Conservation (phyloP, 2,888 invertebrate species). For the Rhabditoides inermis region DNA sequence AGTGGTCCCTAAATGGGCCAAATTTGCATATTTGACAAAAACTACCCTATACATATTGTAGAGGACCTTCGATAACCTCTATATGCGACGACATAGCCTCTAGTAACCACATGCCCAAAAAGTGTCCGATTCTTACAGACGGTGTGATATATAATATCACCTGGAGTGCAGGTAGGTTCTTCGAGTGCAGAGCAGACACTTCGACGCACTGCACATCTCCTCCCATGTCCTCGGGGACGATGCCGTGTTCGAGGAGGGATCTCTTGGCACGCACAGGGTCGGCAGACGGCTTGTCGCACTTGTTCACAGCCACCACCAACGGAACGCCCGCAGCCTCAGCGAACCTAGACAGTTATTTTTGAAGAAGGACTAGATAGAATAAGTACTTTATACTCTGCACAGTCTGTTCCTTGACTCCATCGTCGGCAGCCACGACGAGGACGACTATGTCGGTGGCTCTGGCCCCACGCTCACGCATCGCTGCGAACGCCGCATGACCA, state of each 20-base stretch:
- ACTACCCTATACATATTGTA: too few species aligned
- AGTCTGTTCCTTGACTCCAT: slow-evolving; percentile 95
- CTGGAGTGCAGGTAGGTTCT: slow-evolving; percentile 39
- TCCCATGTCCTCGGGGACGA: slow-evolving; percentile 76
- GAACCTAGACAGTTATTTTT: slow-evolving; percentile 54
- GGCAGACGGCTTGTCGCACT: slow-evolving; percentile 84
- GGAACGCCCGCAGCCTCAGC: slow-evolving; percentile 69
- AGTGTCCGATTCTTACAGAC: not conserved
- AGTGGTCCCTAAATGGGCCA: too few species aligned
- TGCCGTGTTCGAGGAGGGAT: slow-evolving; percentile 69
- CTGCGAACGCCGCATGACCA: slow-evolving; percentile 90
- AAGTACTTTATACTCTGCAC: slow-evolving; percentile 68
- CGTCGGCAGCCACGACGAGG: slow-evolving; percentile 88
- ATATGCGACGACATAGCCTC: too few species aligned
- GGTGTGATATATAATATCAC: slow-evolving; percentile 5
- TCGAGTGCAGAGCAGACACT: slow-evolving; percentile 74
- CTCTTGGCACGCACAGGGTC: slow-evolving; percentile 73
- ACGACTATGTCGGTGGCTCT: slow-evolving; percentile 76
- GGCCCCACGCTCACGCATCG: slow-evolving; percentile 91
- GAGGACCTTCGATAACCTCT: too few species aligned
- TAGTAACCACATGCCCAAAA: too few species aligned
- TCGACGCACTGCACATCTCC: slow-evolving; percentile 84
- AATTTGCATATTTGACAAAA: too few species aligned
- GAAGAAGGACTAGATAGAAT: not conserved
- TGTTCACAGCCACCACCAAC: slow-evolving; percentile 91